Conservation (phyloP, 2,888 invertebrate species). For the Leucophora obtusa region DNA sequence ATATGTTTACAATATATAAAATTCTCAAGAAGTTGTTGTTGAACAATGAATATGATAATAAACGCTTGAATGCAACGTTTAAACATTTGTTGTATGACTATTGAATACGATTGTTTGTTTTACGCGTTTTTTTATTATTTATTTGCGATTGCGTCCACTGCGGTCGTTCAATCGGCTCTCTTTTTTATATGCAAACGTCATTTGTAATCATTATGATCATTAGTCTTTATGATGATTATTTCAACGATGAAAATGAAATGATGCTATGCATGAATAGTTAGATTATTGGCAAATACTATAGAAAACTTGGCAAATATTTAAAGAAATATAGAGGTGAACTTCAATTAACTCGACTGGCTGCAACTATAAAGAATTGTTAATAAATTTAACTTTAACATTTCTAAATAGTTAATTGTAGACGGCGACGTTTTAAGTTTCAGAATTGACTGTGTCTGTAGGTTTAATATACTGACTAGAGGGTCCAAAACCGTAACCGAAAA, state of each 20-base stretch:
- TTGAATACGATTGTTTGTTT: slow-evolving; percentile 55
- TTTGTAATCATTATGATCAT: slow-evolving; percentile 20
- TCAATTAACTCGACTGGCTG: no score
- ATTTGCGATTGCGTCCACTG: slow-evolving; percentile 62
- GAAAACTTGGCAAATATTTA: no score
- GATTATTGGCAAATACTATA: slow-evolving; percentile 34
- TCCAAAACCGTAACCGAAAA: no score
- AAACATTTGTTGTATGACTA: slow-evolving; percentile 52
- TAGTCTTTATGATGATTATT: slow-evolving; percentile 24
- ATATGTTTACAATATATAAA: slow-evolving; percentile 41
- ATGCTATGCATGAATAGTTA: slow-evolving; percentile 23
- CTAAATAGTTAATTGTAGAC: no score
- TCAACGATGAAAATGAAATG: slow-evolving; percentile 9
- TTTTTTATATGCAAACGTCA: slow-evolving; percentile 13
- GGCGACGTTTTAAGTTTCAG: no score
- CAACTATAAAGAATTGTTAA: no score
- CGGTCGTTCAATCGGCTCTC: slow-evolving; percentile 15
- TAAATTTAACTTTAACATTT: no score
- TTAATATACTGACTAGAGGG: no score
- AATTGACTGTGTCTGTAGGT: no score
- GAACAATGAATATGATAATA: slow-evolving; percentile 53
- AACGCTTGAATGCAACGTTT: slow-evolving; percentile 71
- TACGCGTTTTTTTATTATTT: slow-evolving; percentile 36
- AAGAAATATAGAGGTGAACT: no score
- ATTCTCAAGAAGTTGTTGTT: slow-evolving; percentile 72